Conservation (phyloP, 2,888 invertebrate species). For the Lutraria lutraria region DNA sequence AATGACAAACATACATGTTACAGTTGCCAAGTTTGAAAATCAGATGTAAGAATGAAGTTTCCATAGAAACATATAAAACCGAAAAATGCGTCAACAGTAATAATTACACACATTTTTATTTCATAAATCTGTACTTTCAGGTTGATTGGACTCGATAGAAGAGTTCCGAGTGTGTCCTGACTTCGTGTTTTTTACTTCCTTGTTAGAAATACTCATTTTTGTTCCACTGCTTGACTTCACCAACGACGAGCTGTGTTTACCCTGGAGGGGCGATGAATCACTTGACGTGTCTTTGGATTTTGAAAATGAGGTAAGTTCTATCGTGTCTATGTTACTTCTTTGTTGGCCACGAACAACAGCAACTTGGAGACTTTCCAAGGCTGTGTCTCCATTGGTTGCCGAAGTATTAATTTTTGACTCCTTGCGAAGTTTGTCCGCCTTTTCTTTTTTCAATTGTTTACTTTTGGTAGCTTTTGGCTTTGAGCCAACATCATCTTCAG, state of each 20-base stretch:
- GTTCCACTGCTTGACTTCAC: slow-evolving; percentile 46
- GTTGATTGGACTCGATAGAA: slow-evolving; percentile 72
- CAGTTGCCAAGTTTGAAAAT: not conserved
- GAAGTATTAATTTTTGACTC: slow-evolving; percentile 43
- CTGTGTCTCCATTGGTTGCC: slow-evolving; percentile 69
- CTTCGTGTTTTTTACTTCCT: slow-evolving; percentile 69
- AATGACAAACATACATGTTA: too few species aligned
- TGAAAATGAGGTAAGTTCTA: slow-evolving; percentile 70
- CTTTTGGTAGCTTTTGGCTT: slow-evolving; percentile 55
- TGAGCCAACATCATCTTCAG: slow-evolving; percentile 66
- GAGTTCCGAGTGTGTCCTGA: slow-evolving; percentile 69
- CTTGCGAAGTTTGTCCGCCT: slow-evolving; percentile 65
- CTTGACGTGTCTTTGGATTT: slow-evolving; percentile 53
- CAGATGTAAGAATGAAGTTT: not conserved
- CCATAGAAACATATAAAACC: not conserved
- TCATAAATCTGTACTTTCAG: slow-evolving; percentile 74
- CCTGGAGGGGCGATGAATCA: slow-evolving; percentile 43
- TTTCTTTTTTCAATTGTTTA: slow-evolving; percentile 72
- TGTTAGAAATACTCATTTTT: slow-evolving; percentile 64
- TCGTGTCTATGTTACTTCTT: slow-evolving; percentile 70
- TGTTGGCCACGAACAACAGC: slow-evolving; percentile 71
- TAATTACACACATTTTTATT: not conserved
- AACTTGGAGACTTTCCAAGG: slow-evolving; percentile 69
- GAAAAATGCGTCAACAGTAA: not conserved
- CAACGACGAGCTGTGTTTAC: slow-evolving; percentile 61